These are phyloP conservation scores for Nysson spinosus DNA, from an alignment of 2,888 invertebrate genomes.

Conservation along the genomic window DNA sequence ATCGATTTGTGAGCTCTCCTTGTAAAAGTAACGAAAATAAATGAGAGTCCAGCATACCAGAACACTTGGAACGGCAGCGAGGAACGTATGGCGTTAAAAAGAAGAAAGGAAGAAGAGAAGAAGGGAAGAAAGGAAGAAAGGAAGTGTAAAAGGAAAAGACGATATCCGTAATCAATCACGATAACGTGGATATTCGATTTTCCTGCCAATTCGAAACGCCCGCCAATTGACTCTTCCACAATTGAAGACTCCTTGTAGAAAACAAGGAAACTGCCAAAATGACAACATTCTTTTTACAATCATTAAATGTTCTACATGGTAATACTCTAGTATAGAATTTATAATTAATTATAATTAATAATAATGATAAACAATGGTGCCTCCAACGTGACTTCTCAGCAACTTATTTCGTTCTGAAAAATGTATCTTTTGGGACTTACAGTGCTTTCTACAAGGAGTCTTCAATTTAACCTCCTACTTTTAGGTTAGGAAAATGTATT, in stretches of 20 bases:
- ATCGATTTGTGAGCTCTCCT: not conserved
- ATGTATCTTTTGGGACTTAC: too few species aligned
- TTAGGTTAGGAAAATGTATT: too few species aligned
- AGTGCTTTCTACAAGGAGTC: too few species aligned
- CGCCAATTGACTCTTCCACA: conserved; percentile 16
- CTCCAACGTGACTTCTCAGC: too few species aligned
- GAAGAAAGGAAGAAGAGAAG: not conserved
- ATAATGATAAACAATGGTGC: too few species aligned
- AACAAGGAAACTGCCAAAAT: too few species aligned
- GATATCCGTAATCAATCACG: conserved; percentile 29
- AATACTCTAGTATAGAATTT: too few species aligned
- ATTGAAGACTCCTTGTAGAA: too few species aligned
- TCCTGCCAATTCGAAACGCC: conserved; percentile 17
- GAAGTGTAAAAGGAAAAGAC: not conserved
- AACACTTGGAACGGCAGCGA: not conserved
- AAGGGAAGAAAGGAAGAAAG: not conserved
- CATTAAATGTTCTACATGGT: conserved; percentile 19
- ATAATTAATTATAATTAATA: too few species aligned
- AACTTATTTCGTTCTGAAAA: too few species aligned
- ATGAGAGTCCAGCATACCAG: not conserved
- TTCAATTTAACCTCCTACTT: too few species aligned
- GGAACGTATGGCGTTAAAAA: not conserved
- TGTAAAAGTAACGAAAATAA: conserved; percentile 18
- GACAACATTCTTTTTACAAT: too few species aligned
- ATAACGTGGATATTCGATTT: conserved; percentile 33